phyloP scores from a whole-genome alignment of 2,113 vertebrate genomes.

The Osmerus mordax region DNA sequence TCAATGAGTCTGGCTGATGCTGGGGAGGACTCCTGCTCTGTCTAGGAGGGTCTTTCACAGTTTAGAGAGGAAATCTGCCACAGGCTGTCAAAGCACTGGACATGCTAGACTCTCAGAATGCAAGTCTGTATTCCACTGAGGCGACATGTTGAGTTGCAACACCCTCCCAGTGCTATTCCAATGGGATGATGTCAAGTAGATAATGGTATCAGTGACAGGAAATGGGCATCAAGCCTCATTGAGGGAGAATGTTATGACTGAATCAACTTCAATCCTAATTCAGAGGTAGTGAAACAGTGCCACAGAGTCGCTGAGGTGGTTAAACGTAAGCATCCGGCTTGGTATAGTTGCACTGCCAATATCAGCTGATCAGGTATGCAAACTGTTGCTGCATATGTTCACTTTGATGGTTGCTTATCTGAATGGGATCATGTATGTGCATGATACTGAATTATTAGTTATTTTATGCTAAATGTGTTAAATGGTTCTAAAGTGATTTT shows the following conservation, averaged over 20 bases:
- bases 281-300: no score
- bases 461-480: no score
- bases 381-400: no score
- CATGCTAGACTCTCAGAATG: conserved; percentile 31
- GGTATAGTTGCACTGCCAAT: no score
- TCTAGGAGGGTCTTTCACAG: neutral
- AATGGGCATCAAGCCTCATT: conserved; percentile 6
- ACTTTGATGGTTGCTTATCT: no score
- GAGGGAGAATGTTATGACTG: neutral
- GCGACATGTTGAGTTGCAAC: conserved; percentile 46
- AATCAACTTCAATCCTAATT: no score
- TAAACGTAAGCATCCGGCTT: no score
- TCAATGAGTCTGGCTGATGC: conserved; percentile 59
- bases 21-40: conserved; percentile 1
- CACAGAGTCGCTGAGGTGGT: no score
- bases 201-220: conserved; percentile 34
- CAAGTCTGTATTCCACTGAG: conserved; percentile 55
- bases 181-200: conserved; percentile 47
- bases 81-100: conserved; percentile 48
- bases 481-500: no score
- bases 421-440: no score
- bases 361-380: no score
- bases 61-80: conserved; percentile 32
- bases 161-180: conserved; percentile 42
- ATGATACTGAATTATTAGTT: no score